These are phyloP conservation scores for Hestina assimilis DNA, from an alignment of 1,140 invertebrate genomes.

Conservation along the genomic window DNA sequence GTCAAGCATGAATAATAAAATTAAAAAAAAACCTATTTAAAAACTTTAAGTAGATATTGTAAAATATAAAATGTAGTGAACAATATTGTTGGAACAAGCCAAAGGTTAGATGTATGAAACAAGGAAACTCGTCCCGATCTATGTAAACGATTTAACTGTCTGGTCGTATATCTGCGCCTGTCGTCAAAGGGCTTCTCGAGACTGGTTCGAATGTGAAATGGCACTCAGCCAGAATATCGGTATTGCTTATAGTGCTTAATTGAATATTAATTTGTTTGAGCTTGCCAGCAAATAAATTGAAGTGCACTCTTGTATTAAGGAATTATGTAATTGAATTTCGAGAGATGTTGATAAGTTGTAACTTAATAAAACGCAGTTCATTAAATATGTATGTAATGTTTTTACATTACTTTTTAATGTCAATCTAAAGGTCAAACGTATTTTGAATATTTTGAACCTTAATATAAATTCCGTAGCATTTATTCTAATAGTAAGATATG, in stretches of 20 bases:
- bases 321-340: neutral
- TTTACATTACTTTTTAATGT: too few species aligned
- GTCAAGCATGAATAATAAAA: too few species aligned
- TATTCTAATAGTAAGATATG: too few species aligned
- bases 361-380: neutral
- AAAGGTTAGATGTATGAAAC: neutral
- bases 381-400: too few species aligned
- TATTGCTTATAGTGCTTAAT: conserved; percentile 32
- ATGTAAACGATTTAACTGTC: neutral
- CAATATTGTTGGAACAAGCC: too few species aligned
- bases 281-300: conserved; percentile 20
- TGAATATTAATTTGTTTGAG: conserved; percentile 32
- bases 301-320: neutral
- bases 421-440: too few species aligned
- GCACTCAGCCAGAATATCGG: conserved; percentile 26
- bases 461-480: too few species aligned
- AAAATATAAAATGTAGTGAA: too few species aligned
- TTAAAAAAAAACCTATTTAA: too few species aligned
- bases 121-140: neutral
- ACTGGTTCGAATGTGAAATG: conserved; percentile 14
- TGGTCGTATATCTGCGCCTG: neutral
- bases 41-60: too few species aligned
- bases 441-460: too few species aligned
- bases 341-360: neutral
- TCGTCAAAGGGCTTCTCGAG: conserved; percentile 9